Base-by-base conservation (phyloP, 2,888 invertebrate genomes). In the Drosophila ezoana region DNA sequence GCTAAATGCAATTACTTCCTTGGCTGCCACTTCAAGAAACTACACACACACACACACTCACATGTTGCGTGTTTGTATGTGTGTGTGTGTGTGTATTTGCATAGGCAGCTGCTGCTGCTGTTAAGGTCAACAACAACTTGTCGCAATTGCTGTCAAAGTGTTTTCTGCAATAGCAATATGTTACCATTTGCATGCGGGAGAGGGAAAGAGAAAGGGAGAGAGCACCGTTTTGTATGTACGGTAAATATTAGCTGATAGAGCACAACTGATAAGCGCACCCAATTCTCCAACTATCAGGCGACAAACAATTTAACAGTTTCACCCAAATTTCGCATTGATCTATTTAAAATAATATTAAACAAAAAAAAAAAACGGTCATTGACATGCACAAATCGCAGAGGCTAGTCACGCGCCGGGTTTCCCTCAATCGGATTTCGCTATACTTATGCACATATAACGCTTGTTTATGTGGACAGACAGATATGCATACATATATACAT, bases 61-160 rank as follows among this genome's bases (percentile, higher is more conserved):
- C 1, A 8, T 28, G 8, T n/a, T n/a, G n/a, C n/a, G n/a, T n/a
- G n/a, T n/a, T n/a, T n/a, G n/a, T n/a, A n/a, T 14, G 10, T 14
- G n/a, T 35, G 38, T 11, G 8, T 41, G 2, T 20, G 11, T 10
- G 20, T 18, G 28, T 70, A 75, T 83, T 71, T 53, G 60, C 67
- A 62, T 70, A 70, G 64, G 41, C 68, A 69, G 51, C 57, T 49
- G 23, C 23, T 49, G 23, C 23, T 23, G 16, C 53, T 67, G 69
- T 66, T 84, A 87, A 87, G 79, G 85, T 84, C 76, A 87, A 84
- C 87, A 81, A 81, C 65, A 76, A 66, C 72, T 72, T 71, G 65
- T 52, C 61, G 64, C 57, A 57, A 49, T 45, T 60, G 41, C 35
- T 58, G 51, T 61, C 57, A 49, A 74, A 69, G 20, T 59, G 37